A percentile compares a stretch with the other conserved stretches of the same genome.
Conservation (phyloP, 2,888 invertebrate species). For the Acrobasis consociella region DNA sequence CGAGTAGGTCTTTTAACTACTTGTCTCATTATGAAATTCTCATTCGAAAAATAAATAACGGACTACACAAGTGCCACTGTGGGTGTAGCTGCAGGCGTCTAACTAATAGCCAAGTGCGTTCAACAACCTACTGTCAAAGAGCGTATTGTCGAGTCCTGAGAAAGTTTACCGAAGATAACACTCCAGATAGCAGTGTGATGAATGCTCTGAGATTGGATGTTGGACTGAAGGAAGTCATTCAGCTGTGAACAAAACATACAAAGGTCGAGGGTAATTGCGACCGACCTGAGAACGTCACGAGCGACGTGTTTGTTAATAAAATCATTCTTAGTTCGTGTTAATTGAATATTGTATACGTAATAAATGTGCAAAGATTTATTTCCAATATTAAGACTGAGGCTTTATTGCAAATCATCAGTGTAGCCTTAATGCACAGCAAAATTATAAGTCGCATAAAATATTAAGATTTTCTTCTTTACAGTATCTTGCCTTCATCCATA, state of each 20-base stretch:
- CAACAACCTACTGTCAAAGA: slow-evolving; percentile 44
- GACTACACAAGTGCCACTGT: not conserved
- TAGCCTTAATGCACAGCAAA: no score
- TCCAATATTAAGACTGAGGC: no score
- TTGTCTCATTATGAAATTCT: no score
- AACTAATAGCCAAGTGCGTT: slow-evolving; percentile 15
- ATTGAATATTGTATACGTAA: no score
- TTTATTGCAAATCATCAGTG: no score
- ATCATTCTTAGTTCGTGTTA: no score
- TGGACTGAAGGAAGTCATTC: slow-evolving; percentile 20
- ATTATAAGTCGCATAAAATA: no score
- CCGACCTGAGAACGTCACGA: slow-evolving; percentile 8
- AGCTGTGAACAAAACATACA: slow-evolving; percentile 23
- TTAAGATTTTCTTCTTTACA: no score
- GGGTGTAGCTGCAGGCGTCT: slow-evolving; percentile 14
- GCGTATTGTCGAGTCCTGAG: slow-evolving; percentile 51
- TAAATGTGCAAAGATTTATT: no score
- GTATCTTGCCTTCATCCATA: no score
- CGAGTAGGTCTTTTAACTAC: no score
- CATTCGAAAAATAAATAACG: no score
- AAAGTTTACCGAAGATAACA: slow-evolving; percentile 39
- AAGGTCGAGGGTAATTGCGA: slow-evolving; percentile 19
- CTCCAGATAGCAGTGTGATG: slow-evolving; percentile 14
- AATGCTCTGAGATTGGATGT: slow-evolving; percentile 13
- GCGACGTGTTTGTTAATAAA: not conserved